Conservation (phyloP, 2,113 vertebrate genomes). For the Shinisaurus crocodilurus region DNA sequence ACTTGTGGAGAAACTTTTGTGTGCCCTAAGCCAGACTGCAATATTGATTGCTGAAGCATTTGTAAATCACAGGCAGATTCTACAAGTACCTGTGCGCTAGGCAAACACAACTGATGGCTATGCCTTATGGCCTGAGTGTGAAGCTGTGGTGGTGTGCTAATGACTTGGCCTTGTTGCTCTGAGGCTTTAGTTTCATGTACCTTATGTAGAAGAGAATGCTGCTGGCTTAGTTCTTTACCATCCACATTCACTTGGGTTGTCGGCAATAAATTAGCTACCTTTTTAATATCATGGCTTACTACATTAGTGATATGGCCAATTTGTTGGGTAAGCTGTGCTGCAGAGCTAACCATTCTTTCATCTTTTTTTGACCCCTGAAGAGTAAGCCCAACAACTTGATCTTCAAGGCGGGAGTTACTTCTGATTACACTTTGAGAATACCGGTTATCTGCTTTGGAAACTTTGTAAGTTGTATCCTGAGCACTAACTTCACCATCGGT, state of each 20-base stretch:
- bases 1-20: conserved; percentile 83
- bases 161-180: conserved; percentile 83
- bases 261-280: conserved; percentile 80
- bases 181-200: conserved; percentile 83
- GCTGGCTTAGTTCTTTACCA: conserved; percentile 86
- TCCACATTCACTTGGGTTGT: conserved; percentile 81
- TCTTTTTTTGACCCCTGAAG: conserved; percentile 85
- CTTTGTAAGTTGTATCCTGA: conserved; percentile 87
- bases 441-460: conserved; percentile 91
- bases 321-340: conserved; percentile 84
- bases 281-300: conserved; percentile 82
- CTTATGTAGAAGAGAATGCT: conserved; percentile 85
- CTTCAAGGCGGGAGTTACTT: conserved; percentile 91
- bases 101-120: conserved; percentile 86
- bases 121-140: conserved; percentile 81
- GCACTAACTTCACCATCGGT: conserved; percentile 77
- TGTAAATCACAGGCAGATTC: conserved; percentile 88
- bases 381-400: conserved; percentile 85
- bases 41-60: conserved; percentile 90
- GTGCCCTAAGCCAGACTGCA: conserved; percentile 83
- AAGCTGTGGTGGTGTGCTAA: conserved; percentile 74
- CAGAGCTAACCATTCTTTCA: conserved; percentile 81
- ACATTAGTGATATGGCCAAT: conserved; percentile 78
- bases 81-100: conserved; percentile 88
- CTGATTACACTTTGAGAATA: conserved; percentile 95